Evolutionary conservation across 2,797 vertebrate genomes (phyloP), one percentile per base, ranked within the genome.

Genomic region (Falco novaeseelandiae): DNA sequence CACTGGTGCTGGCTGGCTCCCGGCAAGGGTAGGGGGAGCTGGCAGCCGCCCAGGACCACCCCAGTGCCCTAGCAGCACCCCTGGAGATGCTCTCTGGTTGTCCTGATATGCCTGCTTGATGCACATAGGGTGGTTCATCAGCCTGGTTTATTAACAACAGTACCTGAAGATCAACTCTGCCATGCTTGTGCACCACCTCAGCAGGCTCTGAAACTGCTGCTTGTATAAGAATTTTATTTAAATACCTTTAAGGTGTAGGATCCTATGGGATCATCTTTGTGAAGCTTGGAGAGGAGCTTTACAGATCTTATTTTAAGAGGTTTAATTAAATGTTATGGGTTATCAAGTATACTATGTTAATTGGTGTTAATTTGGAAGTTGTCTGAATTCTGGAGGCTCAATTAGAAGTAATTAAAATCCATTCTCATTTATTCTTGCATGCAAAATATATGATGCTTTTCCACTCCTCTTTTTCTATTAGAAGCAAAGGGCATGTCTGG

Each of bases 311-410:
- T 95, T 96, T 96, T 89, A 95, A 95, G 92, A 85, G 54, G 63
- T 95, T 97, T 98, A 97, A 97, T 98, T 97, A 94, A 97, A 97
- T 97, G 95, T 97, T 98, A 88, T 85, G 96, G 76, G 83, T 93
- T 97, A 96, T 97, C 96, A 63, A 95, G 83, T 81, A 71, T 51
- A 70, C 38, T 36, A 9, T 73, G 90, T 67, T 96, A 97, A 97
- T 97, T 95, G 95, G 70, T 95, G 96, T 97, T 97, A 97, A 98
- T 97, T 96, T 96, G 74, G 86, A 97, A 97, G 95, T 97, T 96
- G 92, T 97, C 94, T 96, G 95, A 97, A 95, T 98, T 97, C 94
- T 96, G 91, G 83, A 93, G 87, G 95, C 66, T 95, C 96, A 96
- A 88, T 98, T 97, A 98, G 94, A 96, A 97, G 95, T 97, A 85